These are phyloP conservation scores for Enteromius mattozi DNA, from an alignment of 2,797 vertebrate species.

Conservation along the genomic window DNA sequence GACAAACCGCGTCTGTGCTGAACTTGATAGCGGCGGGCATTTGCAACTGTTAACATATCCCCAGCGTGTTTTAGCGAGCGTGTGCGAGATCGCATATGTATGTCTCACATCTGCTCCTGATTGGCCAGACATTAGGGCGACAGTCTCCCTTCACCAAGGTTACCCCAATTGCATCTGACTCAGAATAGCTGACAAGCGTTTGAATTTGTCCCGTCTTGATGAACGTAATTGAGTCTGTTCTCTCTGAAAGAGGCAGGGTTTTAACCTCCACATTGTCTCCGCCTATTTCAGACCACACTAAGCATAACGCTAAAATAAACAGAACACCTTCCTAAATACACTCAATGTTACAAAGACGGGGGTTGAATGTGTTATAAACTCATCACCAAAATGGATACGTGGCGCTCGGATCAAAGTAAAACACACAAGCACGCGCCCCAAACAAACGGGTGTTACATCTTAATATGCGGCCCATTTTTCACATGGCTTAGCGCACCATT, in stretches of 20 bases:
- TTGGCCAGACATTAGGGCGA: constrained; percentile 91
- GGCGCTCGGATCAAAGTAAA: constrained; percentile 6
- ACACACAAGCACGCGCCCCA: constrained; percentile 15
- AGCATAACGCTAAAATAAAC: constrained; percentile 70
- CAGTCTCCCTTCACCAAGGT: constrained; percentile 92
- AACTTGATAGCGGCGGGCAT: constrained; percentile 88
- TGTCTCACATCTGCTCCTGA: constrained; percentile 86
- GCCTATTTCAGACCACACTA: constrained; percentile 65
- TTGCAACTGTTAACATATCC: constrained; percentile 88
- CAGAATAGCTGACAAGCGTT: constrained; percentile 88
- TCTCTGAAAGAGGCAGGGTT: constrained; percentile 61
- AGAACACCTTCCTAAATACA: constrained; percentile 65
- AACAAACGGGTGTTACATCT: constrained; percentile 82
- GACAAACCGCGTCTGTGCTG: constrained; percentile 91
- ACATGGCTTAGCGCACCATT: constrained; percentile 94
- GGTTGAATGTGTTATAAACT: constrained; percentile 52
- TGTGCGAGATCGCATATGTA: constrained; percentile 41
- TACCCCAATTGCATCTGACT: constrained; percentile 92
- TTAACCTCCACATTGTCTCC: constrained; percentile 68
- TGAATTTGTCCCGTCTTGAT: constrained; percentile 91
- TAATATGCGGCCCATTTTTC: constrained; percentile 95
- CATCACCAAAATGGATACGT: not conserved
- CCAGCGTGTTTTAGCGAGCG: constrained; percentile 73
- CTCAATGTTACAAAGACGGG: constrained; percentile 69
- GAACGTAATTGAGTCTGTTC: constrained; percentile 85